Conservation (phyloP, 2,113 vertebrate genomes). For the Cathartes aura region DNA sequence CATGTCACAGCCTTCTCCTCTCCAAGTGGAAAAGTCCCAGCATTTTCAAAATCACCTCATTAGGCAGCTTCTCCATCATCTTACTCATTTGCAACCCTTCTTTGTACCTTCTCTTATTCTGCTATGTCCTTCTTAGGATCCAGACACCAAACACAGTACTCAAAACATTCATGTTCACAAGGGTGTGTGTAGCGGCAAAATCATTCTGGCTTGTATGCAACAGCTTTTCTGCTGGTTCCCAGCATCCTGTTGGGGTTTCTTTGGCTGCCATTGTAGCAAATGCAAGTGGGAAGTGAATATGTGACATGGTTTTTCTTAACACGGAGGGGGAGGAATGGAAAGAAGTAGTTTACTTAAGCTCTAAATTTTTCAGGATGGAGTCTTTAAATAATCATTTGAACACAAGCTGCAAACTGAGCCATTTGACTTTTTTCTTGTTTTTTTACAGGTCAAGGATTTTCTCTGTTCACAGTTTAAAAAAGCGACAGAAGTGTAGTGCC, state of each 20-base stretch:
- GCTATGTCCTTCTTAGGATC: background rate
- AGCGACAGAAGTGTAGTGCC: background rate
- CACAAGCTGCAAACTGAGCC: conserved; percentile 7
- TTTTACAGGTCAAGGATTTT: conserved; percentile 40
- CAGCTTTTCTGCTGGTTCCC: background rate
- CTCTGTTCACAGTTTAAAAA: conserved; percentile 20
- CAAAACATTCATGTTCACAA: background rate
- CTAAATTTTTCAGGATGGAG: conserved; percentile 32
- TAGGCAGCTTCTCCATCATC: background rate
- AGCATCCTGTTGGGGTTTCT: background rate
- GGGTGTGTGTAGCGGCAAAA: background rate
- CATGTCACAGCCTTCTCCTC: background rate
- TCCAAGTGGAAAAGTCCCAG: background rate
- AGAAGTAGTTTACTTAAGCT: conserved; percentile 19
- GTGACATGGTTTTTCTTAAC: background rate
- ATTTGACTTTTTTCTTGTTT: conserved; percentile 8
- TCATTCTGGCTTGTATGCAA: background rate
- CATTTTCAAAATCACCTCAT: background rate
- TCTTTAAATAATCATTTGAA: conserved; percentile 60
- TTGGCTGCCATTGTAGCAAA: background rate
- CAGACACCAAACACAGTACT: background rate
- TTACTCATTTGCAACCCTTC: background rate
- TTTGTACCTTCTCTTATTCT: background rate
- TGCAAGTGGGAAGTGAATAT: background rate
- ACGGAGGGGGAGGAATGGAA: background rate